phyloP scores from a whole-genome alignment of 2,888 invertebrate genomes.

The Orthosia cruda region DNA sequence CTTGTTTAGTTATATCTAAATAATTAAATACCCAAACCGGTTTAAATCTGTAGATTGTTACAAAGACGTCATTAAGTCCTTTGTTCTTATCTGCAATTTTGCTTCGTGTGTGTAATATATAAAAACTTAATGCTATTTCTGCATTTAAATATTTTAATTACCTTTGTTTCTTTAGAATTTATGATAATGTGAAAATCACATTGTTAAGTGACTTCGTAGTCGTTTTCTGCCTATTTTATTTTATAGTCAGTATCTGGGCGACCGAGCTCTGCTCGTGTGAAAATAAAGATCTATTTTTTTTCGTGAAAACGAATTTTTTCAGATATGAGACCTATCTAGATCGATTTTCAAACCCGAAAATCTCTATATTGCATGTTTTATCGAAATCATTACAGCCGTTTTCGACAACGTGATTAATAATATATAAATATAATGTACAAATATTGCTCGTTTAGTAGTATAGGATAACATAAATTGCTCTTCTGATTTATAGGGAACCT shows the following conservation, averaged over 20 bases:
- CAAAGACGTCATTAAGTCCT: not conserved
- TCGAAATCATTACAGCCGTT: no score
- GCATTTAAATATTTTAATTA: not conserved
- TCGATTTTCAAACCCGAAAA: no score
- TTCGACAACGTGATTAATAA: no score
- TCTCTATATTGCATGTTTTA: no score
- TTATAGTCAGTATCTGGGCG: not conserved
- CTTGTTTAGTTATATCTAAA: not conserved
- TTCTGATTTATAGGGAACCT: not conserved
- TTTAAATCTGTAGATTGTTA: not conserved
- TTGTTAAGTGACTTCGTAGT: not conserved
- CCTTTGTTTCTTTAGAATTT: not conserved
- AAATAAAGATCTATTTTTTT: no score
- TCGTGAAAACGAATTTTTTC: no score
- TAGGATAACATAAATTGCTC: not conserved
- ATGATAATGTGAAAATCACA: not conserved
- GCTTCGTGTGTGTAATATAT: not conserved
- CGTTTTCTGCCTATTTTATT: not conserved
- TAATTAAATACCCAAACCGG: not conserved
- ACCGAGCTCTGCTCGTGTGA: no score
- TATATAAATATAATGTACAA: no score
- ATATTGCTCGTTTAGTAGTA: no score
- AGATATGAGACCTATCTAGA: no score
- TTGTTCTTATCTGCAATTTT: conserved; percentile 2
- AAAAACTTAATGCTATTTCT: not conserved